Evolutionary conservation across 2,888 invertebrate genomes (phyloP), one percentile per base, ranked within the genome.

Genomic region (Eupsilia transversa): DNA sequence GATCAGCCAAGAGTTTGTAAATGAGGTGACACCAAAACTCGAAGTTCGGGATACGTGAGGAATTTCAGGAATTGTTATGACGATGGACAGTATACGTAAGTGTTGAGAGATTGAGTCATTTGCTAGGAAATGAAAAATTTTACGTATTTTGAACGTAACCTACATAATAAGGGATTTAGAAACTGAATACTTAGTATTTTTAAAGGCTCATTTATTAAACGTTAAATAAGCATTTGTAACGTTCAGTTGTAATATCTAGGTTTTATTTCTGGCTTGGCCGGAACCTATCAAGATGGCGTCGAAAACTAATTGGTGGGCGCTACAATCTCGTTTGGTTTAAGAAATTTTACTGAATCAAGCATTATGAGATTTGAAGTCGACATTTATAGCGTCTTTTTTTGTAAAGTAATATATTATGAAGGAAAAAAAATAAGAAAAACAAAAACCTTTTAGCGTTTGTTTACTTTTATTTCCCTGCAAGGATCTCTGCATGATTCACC

Each of bases 11-110:
- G 27, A 79, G 83, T 80, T 77, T 67, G 49, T 35, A 77, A 87
- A 84, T 74, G 79, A 85, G 86, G 87, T 89, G 87, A 88, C 91
- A 91, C 85, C 71, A 83, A 89, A 89, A 89, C 85, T 79, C 83
- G 83, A 87, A 63, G 66, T 64, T 57, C 61, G 60, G 80, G 68
- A 72, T 70, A 72, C 49, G 74, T 52, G 72, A 69, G 60, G 67
- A 72, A 82, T 77, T 77, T 83, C 72, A 52, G 73, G 79, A 84
- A 86, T 78, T 80, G 72, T 69, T 67, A 70, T 77, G 85, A 80
- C 82, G 80, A 75, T 74, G 49, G 41, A 76, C 46, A 14, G 64
- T 30, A 64, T 65, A 85, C 75, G 70, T 71, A 74, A 83, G 79
- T 79, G 77, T 30, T 27, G 65, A 78, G 57, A 52, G 79, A 84